Evolutionary conservation across 1,140 invertebrate species (phyloP).

Genomic region (Dolichoris vasculosae): DNA sequence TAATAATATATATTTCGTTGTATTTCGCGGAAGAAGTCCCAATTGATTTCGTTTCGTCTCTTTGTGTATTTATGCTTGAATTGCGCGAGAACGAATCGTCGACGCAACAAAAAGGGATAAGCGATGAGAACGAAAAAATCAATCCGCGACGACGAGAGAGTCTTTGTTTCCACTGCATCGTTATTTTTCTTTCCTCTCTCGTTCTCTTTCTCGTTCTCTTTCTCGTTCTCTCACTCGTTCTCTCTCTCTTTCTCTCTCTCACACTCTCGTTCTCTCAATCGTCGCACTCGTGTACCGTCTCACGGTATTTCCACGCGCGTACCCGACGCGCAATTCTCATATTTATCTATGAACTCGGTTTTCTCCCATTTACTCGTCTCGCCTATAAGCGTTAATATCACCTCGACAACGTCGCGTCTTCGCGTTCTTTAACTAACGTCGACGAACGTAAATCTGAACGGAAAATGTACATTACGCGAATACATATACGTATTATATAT

Average conservation of each 20-base stretch:
- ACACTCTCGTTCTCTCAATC: not conserved
- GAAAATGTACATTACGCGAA: conserved; percentile 43
- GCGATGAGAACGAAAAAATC: conserved; percentile 11
- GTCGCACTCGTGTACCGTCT: conserved; percentile 29
- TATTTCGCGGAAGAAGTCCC: conserved; percentile 33
- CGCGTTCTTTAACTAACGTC: conserved; percentile 4
- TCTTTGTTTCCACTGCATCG: not conserved
- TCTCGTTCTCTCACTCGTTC: no score
- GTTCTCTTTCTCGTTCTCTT: no score
- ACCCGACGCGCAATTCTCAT: conserved; percentile 40
- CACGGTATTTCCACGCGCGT: conserved; percentile 43
- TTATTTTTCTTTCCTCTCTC: not conserved
- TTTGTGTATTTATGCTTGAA: not conserved
- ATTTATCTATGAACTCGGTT: conserved; percentile 44
- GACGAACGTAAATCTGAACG: conserved; percentile 28
- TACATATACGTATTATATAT: not conserved
- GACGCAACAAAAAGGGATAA: conserved; percentile 1
- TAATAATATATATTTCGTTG: conserved; percentile 49
- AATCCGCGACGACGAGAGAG: not conserved
- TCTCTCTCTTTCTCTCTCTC: no score
- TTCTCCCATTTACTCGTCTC: conserved; percentile 21
- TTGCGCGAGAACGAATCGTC: not conserved
- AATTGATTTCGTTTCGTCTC: not conserved
- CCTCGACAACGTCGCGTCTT: conserved; percentile 23
- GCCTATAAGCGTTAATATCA: conserved; percentile 44